Base-by-base conservation (phyloP, 2,797 vertebrate genomes). In the Alca torda region DNA sequence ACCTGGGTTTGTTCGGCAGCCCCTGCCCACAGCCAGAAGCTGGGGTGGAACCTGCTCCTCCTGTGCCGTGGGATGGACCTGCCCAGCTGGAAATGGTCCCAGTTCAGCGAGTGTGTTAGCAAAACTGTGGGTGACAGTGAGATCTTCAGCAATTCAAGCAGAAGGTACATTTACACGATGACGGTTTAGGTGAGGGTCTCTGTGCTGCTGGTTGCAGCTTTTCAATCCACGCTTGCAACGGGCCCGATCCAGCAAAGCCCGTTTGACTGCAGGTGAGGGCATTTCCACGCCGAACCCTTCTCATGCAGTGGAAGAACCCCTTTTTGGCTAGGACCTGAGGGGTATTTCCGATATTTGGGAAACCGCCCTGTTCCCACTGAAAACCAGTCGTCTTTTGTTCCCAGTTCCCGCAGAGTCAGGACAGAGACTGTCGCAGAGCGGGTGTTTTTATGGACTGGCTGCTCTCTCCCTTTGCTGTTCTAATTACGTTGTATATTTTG, bases 401-500 rank as follows among this genome's bases (percentile, higher is more conserved):
- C 48, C 25, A 16, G 21, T 50, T 83, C 31, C 83, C 1, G 2
- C 37, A 65, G 72, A 63, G 25, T 59, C 78, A 82, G 78, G 69
- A 61, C 39, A 80, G 69, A 57, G 60, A 43, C 41, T 59, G 95
- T 67, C 0, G 3, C 90, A 93, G 94, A 91, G 56, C 13, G 3
- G 43, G 72, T 72, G 56, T 79, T 95, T 96, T 93, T 91, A 94
- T 91, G 86, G 37, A 87, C 89, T 93, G 86, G 57, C 83, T 75
- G 80, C 84, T 94, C 60, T 87, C 59, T 67, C 51, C 75, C 51
- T 78, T 94, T 2, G 0, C 57, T 59, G 57, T 63, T 92, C 87
- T 96, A 96, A 95, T 95, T 95, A 72, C 87, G 63, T 54, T 93
- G 92, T 89, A 92, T 95, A 93, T 96, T 96, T 94, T 89, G 85